Base-by-base conservation (phyloP, 2,113 vertebrate species). In the Galbula dea region DNA sequence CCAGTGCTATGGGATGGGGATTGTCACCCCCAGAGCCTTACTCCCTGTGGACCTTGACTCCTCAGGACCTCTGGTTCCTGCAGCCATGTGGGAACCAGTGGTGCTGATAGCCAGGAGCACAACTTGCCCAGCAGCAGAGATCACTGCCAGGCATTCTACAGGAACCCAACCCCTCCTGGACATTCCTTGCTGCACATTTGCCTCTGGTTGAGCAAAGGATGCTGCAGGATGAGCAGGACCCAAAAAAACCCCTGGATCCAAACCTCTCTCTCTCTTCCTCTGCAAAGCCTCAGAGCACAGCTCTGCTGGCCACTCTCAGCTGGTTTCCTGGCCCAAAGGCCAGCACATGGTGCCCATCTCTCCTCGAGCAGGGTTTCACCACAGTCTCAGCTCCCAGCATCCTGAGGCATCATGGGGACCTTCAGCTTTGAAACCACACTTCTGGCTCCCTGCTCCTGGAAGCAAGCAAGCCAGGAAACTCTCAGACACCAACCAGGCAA, bases 91-190 rank as follows among this genome's bases (percentile, higher is more conserved):
- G 24, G 11, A 45, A 52, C 29, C 11, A 29, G 23, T 1, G 4
- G 43, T 32, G 36, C 59, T 0, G 4, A 19, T 2, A 62, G 12
- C 43, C 85, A 18, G 59, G 54, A 34, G 29, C 29, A 4, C 26
- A 2, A 2, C 26, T 61, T 57, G 4, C 51, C 80, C 32, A 23
- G 51, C 66, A 66, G 74, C 82, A 43, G 55, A 20, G 36, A 32
- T 15, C 2, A 0, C 37, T 52, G n/a, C 20, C 30, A n/a, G 0
- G 21, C 3, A 29, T 37, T 49, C 72, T 10, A 0, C 1, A 0
- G 52, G 34, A 14, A 37, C 46, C 11, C 0, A 1, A 5, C 13
- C 16, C 13, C 22, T 41, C 77, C 46, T 1, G 2, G 22, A 15
- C 43, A 43, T n/a, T 55, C 27, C 27, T 12, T 8, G 10, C 49